phyloP scores from a whole-genome alignment of 2,113 vertebrate genomes.

The Cyprinus carpio region DNA sequence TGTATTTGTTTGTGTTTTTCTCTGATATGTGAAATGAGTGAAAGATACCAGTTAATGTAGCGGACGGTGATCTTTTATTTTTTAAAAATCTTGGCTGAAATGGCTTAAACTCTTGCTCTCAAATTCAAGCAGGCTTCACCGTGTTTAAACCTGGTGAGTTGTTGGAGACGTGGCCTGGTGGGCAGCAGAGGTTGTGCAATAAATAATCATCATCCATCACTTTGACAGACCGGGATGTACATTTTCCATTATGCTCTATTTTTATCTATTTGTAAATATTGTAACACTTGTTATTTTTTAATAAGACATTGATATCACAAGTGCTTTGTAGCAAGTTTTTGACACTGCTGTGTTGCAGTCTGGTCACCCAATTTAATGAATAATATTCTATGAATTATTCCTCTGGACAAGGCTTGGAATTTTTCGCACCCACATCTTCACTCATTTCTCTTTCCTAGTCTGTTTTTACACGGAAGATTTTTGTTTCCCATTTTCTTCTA shows the following conservation, averaged over 20 bases:
- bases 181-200: not conserved
- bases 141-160: not conserved
- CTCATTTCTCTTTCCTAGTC: not conserved
- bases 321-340: not conserved
- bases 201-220: not conserved
- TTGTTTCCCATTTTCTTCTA: not conserved
- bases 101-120: not conserved
- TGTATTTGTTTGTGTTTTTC: not conserved
- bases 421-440: not conserved
- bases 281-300: not conserved
- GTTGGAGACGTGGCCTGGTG: not conserved
- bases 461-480: not conserved
- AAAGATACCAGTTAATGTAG: not conserved
- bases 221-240: not conserved
- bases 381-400: not conserved
- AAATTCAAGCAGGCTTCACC: not conserved
- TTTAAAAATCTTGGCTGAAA: not conserved
- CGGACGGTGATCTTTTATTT: not conserved
- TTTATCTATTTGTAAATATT: not conserved
- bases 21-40: not conserved
- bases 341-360: not conserved
- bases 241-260: not conserved
- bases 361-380: not conserved
- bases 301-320: not conserved
- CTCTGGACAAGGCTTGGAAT: not conserved